Evolutionary conservation across 2,113 vertebrate genomes (phyloP).

Genomic region (Bungarus multicinctus): DNA sequence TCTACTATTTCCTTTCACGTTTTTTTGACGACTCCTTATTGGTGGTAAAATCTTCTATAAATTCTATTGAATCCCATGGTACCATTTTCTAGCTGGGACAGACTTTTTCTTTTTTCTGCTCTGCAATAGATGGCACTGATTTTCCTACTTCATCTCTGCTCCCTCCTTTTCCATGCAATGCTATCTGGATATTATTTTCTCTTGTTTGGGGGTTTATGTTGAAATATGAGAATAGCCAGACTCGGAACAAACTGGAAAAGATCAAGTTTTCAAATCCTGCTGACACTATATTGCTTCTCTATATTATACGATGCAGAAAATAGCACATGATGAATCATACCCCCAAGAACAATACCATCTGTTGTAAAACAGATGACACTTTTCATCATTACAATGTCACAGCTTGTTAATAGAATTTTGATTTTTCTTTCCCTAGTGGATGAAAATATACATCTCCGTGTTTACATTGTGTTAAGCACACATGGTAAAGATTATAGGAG

Average conservation of each 20-base stretch:
- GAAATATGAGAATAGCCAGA: slow-evolving; percentile 49
- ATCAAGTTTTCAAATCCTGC: slow-evolving; percentile 39
- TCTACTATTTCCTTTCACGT: neutral
- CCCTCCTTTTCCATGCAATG: slow-evolving; percentile 32
- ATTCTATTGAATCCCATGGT: neutral
- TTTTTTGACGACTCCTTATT: neutral
- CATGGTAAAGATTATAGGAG: neutral
- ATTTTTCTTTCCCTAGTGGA: slow-evolving; percentile 22
- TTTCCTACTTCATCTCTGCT: slow-evolving; percentile 42
- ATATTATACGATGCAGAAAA: slow-evolving; percentile 3
- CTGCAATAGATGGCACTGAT: slow-evolving; percentile 25
- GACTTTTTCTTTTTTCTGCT: neutral
- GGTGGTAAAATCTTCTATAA: neutral
- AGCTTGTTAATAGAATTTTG: slow-evolving; percentile 34
- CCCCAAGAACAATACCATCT: slow-evolving; percentile 50
- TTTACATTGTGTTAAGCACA: slow-evolving; percentile 1
- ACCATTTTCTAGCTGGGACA: neutral
- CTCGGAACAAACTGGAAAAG: slow-evolving; percentile 37
- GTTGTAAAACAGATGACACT: slow-evolving; percentile 38
- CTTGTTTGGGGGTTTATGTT: slow-evolving; percentile 6
- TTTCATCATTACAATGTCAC: slow-evolving; percentile 43
- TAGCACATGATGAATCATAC: slow-evolving; percentile 50
- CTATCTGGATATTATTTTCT: slow-evolving; percentile 41
- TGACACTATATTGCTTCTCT: slow-evolving; percentile 14
- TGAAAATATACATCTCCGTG: slow-evolving; percentile 35